phyloP scores from a whole-genome alignment of 92 coral and sea anemone species.

The Nematostella vectensis region DNA sequence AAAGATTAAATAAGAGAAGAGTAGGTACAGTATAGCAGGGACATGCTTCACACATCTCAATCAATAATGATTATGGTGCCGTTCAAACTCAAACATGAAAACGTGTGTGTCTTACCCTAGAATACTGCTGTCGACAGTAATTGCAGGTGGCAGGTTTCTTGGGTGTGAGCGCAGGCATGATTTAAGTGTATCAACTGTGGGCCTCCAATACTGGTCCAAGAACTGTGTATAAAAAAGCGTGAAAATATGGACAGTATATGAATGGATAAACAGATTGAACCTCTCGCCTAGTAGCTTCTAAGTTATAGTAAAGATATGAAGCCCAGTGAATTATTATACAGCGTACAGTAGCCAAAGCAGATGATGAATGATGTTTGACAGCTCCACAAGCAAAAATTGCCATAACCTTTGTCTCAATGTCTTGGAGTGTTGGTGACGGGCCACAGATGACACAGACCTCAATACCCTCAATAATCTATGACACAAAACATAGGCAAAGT shows the following conservation, averaged over 20 bases:
- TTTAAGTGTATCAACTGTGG: constrained; percentile 62
- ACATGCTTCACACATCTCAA: too few species aligned
- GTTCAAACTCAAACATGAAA: too few species aligned
- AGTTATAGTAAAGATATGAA: too few species aligned
- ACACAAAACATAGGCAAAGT: neutral
- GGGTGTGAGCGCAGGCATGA: constrained; percentile 89
- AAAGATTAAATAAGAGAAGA: too few species aligned
- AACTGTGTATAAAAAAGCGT: constrained; percentile 22
- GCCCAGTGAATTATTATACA: too few species aligned
- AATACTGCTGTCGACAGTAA: constrained; percentile 76
- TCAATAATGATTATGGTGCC: too few species aligned
- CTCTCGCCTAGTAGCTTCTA: neutral
- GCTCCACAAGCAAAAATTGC: too few species aligned
- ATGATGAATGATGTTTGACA: too few species aligned
- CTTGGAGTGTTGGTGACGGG: constrained; percentile 79
- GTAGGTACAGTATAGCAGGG: too few species aligned
- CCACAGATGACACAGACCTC: constrained; percentile 98
- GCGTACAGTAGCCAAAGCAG: too few species aligned
- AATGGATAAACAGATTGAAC: neutral
- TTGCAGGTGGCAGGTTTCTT: constrained; percentile 72
- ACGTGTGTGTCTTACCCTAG: too few species aligned
- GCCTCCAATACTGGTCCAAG: constrained; percentile 81
- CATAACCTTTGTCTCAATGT: constrained; percentile 71
- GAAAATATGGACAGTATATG: neutral
- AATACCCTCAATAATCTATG: constrained; percentile 63